phyloP scores from a whole-genome alignment of 2,888 invertebrate species.

The Ariolimax columbianus region DNA sequence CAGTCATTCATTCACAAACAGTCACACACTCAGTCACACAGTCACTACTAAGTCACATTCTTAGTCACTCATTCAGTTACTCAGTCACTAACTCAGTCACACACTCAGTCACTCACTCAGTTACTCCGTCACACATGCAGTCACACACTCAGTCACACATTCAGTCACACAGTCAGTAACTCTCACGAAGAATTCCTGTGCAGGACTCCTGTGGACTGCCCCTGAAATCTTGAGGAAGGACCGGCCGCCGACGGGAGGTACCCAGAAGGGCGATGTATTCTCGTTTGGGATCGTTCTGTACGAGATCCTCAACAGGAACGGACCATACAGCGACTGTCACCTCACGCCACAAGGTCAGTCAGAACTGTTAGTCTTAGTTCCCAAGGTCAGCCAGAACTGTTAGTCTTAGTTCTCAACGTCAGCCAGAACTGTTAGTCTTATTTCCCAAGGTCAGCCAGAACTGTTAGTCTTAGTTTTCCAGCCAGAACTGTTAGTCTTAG shows the following conservation, averaged over 20 bases:
- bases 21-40: too few species aligned
- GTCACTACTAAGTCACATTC: too few species aligned
- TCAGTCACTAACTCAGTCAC: background rate
- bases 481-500: too few species aligned
- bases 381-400: too few species aligned
- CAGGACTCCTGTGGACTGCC: constrained; percentile 94
- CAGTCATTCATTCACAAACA: background rate
- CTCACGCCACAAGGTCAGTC: constrained; percentile 91
- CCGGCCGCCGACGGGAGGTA: constrained; percentile 81
- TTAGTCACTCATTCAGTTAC: background rate
- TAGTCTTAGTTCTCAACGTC: too few species aligned
- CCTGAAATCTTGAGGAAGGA: constrained; percentile 84
- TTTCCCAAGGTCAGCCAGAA: too few species aligned
- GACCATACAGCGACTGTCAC: constrained; percentile 81
- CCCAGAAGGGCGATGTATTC: constrained; percentile 85
- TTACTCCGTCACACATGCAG: background rate
- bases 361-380: too few species aligned
- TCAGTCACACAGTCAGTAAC: background rate
- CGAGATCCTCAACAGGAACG: constrained; percentile 75
- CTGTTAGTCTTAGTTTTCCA: too few species aligned
- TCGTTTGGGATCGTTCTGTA: constrained; percentile 82
- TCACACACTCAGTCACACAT: background rate
- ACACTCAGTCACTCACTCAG: background rate
- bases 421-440: too few species aligned
- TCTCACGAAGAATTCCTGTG: background rate